Percentiles rank a stretch among this genome's conserved stretches.
These are phyloP conservation scores for Sycophila sp. DNA, from an alignment of 1,140 invertebrate species.

Conservation along the genomic window DNA sequence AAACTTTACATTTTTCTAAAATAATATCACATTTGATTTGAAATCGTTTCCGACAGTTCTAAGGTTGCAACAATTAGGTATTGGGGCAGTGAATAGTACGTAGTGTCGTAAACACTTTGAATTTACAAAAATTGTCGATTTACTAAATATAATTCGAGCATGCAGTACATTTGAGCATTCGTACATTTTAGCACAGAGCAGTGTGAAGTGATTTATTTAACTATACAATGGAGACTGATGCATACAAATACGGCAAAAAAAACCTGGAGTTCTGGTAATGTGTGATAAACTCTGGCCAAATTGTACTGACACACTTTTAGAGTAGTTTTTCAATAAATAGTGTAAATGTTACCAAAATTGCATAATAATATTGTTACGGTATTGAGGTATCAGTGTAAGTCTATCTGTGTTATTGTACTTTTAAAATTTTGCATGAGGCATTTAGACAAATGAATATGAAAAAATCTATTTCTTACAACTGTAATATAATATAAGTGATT, in stretches of 20 bases:
- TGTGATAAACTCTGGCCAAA: conserved; percentile 20
- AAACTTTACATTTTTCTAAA: background rate
- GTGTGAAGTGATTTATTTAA: background rate
- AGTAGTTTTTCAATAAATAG: background rate
- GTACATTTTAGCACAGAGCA: background rate
- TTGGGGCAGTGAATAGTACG: background rate
- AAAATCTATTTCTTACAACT: background rate
- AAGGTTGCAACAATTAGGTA: background rate
- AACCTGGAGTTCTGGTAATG: background rate
- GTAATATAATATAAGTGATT: background rate
- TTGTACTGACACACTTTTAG: conserved; percentile 1
- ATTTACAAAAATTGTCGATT: background rate
- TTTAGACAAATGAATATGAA: background rate
- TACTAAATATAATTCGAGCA: background rate
- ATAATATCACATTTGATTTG: background rate
- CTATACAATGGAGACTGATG: conserved; percentile 18
- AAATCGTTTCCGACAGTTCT: background rate
- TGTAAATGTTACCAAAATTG: background rate
- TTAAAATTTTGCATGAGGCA: background rate
- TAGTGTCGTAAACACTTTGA: background rate
- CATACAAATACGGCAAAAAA: conserved; percentile 7
- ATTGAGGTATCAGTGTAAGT: conserved; percentile 1
- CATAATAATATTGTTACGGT: background rate
- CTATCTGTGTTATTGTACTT: conserved; percentile 10
- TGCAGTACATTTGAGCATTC: background rate